Base-by-base conservation (phyloP, 1,140 invertebrate species). In the Drosophila obscura region DNA sequence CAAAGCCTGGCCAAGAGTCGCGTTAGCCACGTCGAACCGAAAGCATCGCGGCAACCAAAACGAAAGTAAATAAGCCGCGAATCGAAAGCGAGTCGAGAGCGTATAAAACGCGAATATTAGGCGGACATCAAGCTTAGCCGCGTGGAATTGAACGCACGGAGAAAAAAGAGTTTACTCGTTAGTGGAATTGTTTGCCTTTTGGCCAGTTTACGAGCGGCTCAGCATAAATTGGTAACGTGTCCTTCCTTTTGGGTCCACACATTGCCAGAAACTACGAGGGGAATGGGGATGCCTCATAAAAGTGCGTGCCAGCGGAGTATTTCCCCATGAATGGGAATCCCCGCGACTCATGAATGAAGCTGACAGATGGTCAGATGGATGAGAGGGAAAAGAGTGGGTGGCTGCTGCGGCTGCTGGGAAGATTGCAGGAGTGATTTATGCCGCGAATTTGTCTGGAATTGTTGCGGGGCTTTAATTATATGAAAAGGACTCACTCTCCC, bases 301-400 rank as follows among this genome's bases (percentile, higher is more conserved):
- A 81, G 82, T 87, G 82, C 82, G 82, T 82, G 81, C 63, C 50
- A 60, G 26, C 60, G 22, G 77, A 69, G 73, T 71, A 77, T 85
- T 77, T 76, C 53, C 45, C 51, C 80, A 87, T 85, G 82, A 84
- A 84, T 84, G 81, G 80, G 82, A 76, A 74, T 62, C 75, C 57
- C 13, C 19, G 8, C 24, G 8, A 65, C 19, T 56, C 48, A 81
- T 75, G 73, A 73, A 73, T 73, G 63, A 64, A 53, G 57, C 50
- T 48, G 73, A 24, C 45, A 56, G 16, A 51, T 24, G 31, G 49
- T 24, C 11, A 8, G 39, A 24, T 43, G 16, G 35, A 28, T 8
- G 43, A 43, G 31, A 16, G 59, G 49, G 44, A 11, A 16, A 22
- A 11, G 22, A 6, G n/a, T 8, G 41, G 1, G 31, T 22, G 24